Evolutionary conservation across 2,888 invertebrate species (phyloP), one percentile per base, ranked within the genome.

Genomic region (Eupithecia centaureata): DNA sequence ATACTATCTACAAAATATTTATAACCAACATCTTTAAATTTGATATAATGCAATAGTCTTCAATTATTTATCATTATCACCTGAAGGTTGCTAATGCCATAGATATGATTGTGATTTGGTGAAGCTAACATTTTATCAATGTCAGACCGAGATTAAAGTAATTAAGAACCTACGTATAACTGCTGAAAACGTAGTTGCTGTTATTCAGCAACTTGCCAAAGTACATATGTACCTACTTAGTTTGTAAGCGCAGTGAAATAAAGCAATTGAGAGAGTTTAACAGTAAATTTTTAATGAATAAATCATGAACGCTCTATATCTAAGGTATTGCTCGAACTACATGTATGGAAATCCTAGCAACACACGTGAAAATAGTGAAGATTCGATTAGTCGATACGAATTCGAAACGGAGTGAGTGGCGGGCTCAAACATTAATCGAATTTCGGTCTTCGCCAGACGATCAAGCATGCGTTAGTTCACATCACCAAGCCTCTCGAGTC

Each of bases 391-490:
- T 84, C 78, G 81, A 79, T 83, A 81, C 82, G 82, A 84, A 85
- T 84, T 87, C 79, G 84, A 85, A 85, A 79, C 80, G 77, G 79
- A 81, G 83, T 82, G 84, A 82, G 85, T 79, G 81, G 82, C 79
- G 80, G 82, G 82, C 80, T 87, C 85, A 82, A 89, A 86, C 88
- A 86, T 89, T 91, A 91, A 92, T 92, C 90, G 91, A 88, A 91
- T 92, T 87, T 90, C 86, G 86, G 86, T 86, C 83, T 86, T 83
- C 87, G 82, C 76, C 81, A 74, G 79, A 82, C 85, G 86, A 87
- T 87, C 89, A 87, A 90, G 90, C 85, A 83, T 84, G 84, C 86
- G 86, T 86, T 86, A 86, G 89, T 86, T 89, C 89, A 83, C 86
- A 88, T 89, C 87, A 88, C 88, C 81, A 79, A 78, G 65, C 79